Evolutionary conservation across 2,797 vertebrate genomes (phyloP), one percentile per base, ranked within the genome.

Genomic region (Falco concolor): DNA sequence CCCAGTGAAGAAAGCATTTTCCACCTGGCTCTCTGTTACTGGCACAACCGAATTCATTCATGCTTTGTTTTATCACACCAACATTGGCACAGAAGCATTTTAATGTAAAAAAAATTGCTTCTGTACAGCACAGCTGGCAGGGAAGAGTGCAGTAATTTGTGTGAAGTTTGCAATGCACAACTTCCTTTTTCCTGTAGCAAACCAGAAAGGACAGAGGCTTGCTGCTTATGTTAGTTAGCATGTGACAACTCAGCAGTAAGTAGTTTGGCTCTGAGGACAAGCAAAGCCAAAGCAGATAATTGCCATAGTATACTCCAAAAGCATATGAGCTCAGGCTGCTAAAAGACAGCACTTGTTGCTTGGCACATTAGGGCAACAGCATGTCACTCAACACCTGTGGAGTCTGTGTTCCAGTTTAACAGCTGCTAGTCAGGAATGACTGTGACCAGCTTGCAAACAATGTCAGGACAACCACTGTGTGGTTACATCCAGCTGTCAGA

Each of bases 331-430:
- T 86, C 20, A 50, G 38, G n/a, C 73, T 89, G 70, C 86, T 90
- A 82, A 82, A 69, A 92, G 76, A 57, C 81, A 94, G 87, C 54
- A 40, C 64, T 97, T 93, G 72, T 70, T 90, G 64, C 69, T 82
- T 75, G 59, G 85, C 56, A 65, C 70, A 12, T 16, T 52, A 56
- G 81, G 87, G 86, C 61, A 87, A 14, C 64, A 67, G 65, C n/a
- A 12, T n/a, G 18, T 93, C 90, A 59, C 36, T 77, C 84, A 81
- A 10, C 67, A 59, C 75, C 75, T 70, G 61, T 70, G 28, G 70
- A 84, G 72, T 34, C 64, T 61, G 78, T 86, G 59, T 63, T 84
- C 23, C 85, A 84, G 59, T 73, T 61, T 19, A 79, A 59, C 27
- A 59, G 16, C 36, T 95, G 84, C 59, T 83, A 78, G 67, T 34